Evolutionary conservation across 2,888 invertebrate species (phyloP).

Genomic region (Hylaea fasciaria): DNA sequence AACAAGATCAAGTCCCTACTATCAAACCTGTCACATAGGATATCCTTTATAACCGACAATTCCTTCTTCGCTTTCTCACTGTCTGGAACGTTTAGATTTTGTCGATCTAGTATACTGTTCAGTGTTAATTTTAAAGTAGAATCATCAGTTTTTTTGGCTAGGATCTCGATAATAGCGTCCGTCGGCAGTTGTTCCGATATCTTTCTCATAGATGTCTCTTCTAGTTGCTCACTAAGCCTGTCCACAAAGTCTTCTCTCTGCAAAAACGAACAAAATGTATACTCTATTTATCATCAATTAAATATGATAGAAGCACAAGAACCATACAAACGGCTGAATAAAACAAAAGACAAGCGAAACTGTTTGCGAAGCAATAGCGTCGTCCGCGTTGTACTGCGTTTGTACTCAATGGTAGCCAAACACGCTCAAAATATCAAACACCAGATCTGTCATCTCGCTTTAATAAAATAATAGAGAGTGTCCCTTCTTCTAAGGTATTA

Average conservation of each 20-base stretch:
- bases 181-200: slow-evolving; percentile 58
- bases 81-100: slow-evolving; percentile 37
- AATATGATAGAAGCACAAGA: no score
- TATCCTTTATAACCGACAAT: slow-evolving; percentile 58
- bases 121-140: slow-evolving; percentile 48
- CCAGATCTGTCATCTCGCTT: no score
- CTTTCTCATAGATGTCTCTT: slow-evolving; percentile 51
- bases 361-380: no score
- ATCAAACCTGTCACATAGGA: slow-evolving; percentile 59
- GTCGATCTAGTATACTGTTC: slow-evolving; percentile 51
- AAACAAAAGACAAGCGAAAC: no score
- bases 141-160: slow-evolving; percentile 53
- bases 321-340: no score
- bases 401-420: no score
- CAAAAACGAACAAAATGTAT: slow-evolving; percentile 38
- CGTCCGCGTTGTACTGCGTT: no score
- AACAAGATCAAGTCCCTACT: slow-evolving; percentile 62
- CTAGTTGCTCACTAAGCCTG: slow-evolving; percentile 54
- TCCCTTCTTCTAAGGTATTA: no score
- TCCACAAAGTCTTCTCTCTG: slow-evolving; percentile 69
- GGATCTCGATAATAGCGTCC: slow-evolving; percentile 46
- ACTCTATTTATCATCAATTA: slow-evolving; percentile 4
- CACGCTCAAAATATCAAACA: no score
- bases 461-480: no score
- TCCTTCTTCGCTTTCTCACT: slow-evolving; percentile 43